Evolutionary conservation across 2,888 invertebrate genomes (phyloP), one percentile per base, ranked within the genome.

Genomic region (Rapana venosa): DNA sequence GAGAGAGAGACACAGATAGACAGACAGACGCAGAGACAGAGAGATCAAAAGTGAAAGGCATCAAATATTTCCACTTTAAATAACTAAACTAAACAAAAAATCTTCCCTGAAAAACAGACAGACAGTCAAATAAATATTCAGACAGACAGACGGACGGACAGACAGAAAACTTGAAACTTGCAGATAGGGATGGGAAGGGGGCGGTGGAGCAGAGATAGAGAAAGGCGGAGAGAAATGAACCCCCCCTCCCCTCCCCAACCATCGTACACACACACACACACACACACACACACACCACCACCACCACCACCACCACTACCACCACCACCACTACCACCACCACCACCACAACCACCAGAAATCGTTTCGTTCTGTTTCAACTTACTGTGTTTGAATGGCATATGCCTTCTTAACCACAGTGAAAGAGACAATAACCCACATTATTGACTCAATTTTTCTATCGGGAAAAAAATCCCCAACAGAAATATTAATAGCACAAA

Each of bases 201-300:
- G 58, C 15, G 86, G 58, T 17, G 20, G 86, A 47, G 36, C 8
- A 77, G 77, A 77, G 30, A 30, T 8, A 22, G 22, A 61, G 22
- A 87, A 8, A 87, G 17, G n/a, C 20, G 58, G n/a, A 83, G 22
- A 83, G 22, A 83, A 11, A 83, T 5, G 26, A 20, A 83, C 83
- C 8, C 36, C 20, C 83, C 6, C 36, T 8, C 35, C 20, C 83
- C 20, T 35, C 20, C 36, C 20, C 32, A 83, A 20, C 20, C 8
- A 35, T 15, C 22, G 35, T 35, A 83, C 83, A 83, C 83, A 83
- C 83, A 83, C 83, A 83, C 83, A 83, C 83, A 83, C 83, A 83
- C 83, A 83, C 35, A 83, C 83, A 83, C 35, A 83, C 83, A 83
- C 83, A 83, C 83, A 83, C 83, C 20, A 13, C 20, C 83, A 83